phyloP scores from a whole-genome alignment of 2,113 vertebrate species.

The Pelecanus crispus region DNA sequence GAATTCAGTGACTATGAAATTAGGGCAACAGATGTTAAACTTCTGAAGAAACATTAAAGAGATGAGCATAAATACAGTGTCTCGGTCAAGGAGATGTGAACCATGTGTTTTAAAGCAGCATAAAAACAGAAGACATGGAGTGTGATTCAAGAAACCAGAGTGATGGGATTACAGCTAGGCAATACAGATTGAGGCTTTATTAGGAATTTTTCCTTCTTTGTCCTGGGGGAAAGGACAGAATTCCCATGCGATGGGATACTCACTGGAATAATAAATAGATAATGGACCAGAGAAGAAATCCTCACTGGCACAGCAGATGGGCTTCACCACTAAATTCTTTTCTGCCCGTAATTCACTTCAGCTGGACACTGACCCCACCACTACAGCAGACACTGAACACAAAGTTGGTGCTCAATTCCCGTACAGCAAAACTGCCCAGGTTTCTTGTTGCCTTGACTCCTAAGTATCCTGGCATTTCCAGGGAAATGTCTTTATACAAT shows the following conservation, averaged over 20 bases:
- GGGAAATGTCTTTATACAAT: neutral
- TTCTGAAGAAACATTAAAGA: neutral
- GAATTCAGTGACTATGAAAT: neutral
- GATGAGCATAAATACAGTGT: neutral
- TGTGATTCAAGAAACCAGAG: neutral
- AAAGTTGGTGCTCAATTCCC: neutral
- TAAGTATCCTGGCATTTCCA: neutral
- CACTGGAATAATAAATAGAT: neutral
- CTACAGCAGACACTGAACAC: neutral
- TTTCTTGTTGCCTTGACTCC: neutral
- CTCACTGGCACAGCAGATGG: neutral
- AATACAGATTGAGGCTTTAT: neutral
- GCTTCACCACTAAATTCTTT: neutral
- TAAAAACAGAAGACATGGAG: neutral
- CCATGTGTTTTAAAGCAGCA: neutral
- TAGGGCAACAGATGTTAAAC: neutral
- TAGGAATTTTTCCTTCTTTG: neutral
- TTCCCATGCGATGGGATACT: neutral
- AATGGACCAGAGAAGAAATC: neutral
- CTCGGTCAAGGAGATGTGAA: neutral
- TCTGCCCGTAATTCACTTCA: neutral
- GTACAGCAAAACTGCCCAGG: neutral
- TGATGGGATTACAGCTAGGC: neutral
- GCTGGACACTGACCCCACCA: neutral
- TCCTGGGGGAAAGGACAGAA: neutral